These are phyloP conservation scores for Chalcosyrphus nemorum DNA, from an alignment of 2,888 invertebrate genomes.

Conservation along the genomic window DNA sequence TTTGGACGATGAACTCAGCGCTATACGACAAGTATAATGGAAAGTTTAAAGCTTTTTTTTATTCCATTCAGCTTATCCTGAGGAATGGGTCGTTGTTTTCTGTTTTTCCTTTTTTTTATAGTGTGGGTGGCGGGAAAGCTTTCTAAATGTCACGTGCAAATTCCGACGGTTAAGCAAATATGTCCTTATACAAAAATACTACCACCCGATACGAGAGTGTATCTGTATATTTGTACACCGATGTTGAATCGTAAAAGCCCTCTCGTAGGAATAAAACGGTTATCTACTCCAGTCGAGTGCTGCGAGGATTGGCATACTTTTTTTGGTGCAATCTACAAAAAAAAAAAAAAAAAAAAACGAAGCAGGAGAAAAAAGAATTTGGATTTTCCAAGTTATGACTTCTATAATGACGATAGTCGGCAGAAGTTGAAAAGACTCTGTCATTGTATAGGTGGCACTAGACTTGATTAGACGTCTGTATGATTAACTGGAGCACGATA, in stretches of 20 bases:
- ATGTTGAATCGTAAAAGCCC: slow-evolving; percentile 67
- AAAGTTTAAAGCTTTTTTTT: slow-evolving; percentile 37
- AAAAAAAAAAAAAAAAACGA: slow-evolving; percentile 31
- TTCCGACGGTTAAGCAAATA: slow-evolving; percentile 64
- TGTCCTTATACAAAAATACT: slow-evolving; percentile 35
- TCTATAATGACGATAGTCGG: slow-evolving; percentile 61
- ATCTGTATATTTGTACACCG: slow-evolving; percentile 31
- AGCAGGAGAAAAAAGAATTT: slow-evolving; percentile 29
- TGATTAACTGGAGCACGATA: slow-evolving; percentile 71
- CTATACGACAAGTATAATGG: slow-evolving; percentile 33
- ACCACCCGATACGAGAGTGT: slow-evolving; percentile 1
- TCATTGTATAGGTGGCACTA: slow-evolving; percentile 65
- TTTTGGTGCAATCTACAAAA: slow-evolving; percentile 42
- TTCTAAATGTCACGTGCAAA: slow-evolving; percentile 68
- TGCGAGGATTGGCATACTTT: slow-evolving; percentile 71
- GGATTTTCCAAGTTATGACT: slow-evolving; percentile 60
- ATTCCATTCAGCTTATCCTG: slow-evolving; percentile 66
- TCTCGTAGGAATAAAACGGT: slow-evolving; percentile 70
- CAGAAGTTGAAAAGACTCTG: slow-evolving; percentile 61
- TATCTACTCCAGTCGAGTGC: slow-evolving; percentile 70
- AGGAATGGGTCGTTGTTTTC: neutral
- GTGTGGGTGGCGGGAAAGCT: slow-evolving; percentile 11
- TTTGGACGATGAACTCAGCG: slow-evolving; percentile 61
- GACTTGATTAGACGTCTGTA: slow-evolving; percentile 72
- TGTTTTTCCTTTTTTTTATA: neutral